A percentile compares a stretch with the other conserved stretches of the same genome.
Conservation (phyloP, 2,113 vertebrate species). For the Cyprinodon tularosa region DNA sequence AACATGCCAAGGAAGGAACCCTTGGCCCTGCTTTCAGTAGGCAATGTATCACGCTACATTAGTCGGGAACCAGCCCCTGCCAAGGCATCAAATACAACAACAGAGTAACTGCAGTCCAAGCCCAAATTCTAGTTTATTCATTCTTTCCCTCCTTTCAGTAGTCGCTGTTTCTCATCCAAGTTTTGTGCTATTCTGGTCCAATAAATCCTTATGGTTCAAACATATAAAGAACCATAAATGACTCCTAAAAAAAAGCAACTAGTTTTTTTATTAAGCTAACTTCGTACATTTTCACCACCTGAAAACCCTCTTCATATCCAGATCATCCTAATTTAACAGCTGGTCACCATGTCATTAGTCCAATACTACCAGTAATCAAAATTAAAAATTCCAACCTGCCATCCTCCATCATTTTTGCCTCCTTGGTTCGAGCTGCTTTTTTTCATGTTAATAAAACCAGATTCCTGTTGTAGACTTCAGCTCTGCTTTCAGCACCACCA, state of each 20-base stretch:
- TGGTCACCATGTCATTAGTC: slow-evolving; percentile 18
- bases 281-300: slow-evolving; percentile 43
- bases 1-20: slow-evolving; percentile 62
- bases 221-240: slow-evolving; percentile 37
- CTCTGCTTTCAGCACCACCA: too few species aligned
- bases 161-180: slow-evolving; percentile 52
- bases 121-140: slow-evolving; percentile 47
- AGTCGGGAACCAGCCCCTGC: slow-evolving; percentile 80
- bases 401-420: neutral
- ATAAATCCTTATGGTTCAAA: slow-evolving; percentile 33
- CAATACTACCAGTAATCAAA: slow-evolving; percentile 28
- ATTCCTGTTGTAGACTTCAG: too few species aligned
- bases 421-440: too few species aligned
- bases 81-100: slow-evolving; percentile 61
- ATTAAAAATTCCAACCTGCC: slow-evolving; percentile 21
- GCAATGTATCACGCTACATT: slow-evolving; percentile 79
- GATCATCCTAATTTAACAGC: neutral
- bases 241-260: slow-evolving; percentile 44
- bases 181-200: slow-evolving; percentile 37
- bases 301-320: neutral
- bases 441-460: too few species aligned
- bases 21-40: slow-evolving; percentile 64
- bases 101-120: slow-evolving; percentile 47
- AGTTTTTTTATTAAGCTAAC: slow-evolving; percentile 38
- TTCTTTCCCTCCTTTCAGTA: slow-evolving; percentile 21